Percentiles rank a stretch among this genome's conserved stretches.
Evolutionary conservation across 2,797 vertebrate species (phyloP).

Genomic region (Parauchenoglanis ngamensis): DNA sequence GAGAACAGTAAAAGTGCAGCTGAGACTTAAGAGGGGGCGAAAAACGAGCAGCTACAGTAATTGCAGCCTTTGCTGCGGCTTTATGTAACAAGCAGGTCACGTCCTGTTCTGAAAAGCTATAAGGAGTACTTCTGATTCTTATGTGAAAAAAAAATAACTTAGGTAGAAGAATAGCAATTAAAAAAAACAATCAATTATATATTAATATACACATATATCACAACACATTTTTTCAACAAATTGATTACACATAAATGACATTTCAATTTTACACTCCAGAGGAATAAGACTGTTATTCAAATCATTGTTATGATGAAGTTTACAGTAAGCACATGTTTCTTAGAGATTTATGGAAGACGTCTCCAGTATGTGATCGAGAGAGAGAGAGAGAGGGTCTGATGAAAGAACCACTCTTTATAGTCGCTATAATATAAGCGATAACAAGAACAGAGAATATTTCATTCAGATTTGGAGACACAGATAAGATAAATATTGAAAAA

Average conservation of each 20-base stretch:
- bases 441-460: not conserved
- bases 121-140: not conserved
- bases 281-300: not conserved
- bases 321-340: not conserved
- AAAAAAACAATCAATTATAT: not conserved
- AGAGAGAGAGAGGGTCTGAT: not conserved
- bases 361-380: not conserved
- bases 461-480: not conserved
- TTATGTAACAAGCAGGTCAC: conserved; percentile 39
- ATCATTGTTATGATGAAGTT: not conserved
- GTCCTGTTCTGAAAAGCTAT: conserved; percentile 29
- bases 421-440: not conserved
- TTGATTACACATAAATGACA: not conserved
- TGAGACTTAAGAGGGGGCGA: conserved; percentile 13
- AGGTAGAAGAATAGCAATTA: not conserved
- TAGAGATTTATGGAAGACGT: not conserved
- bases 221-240: not conserved
- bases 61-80: conserved; percentile 1
- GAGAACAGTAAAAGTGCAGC: conserved; percentile 19
- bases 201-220: not conserved
- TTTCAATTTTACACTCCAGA: not conserved
- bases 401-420: not conserved
- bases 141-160: not conserved
- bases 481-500: not conserved
- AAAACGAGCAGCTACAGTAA: conserved; percentile 16